These are phyloP conservation scores for Hyla sarda DNA, from an alignment of 2,113 vertebrate species.

Conservation along the genomic window DNA sequence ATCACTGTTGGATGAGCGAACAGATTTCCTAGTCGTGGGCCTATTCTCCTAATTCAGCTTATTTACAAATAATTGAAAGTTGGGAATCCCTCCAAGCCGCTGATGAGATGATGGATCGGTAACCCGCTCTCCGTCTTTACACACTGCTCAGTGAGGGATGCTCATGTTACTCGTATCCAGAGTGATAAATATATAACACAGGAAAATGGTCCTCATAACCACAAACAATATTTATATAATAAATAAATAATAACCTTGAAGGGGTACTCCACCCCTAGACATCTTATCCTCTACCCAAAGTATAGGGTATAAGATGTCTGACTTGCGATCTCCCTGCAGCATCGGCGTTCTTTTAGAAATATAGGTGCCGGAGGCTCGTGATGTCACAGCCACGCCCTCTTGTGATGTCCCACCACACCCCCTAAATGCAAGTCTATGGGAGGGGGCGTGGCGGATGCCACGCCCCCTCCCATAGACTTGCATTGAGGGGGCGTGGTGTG, in stretches of 20 bases:
- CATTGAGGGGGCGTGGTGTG: no score
- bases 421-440: no score
- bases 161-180: neutral
- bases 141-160: constrained; percentile 9
- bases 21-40: neutral
- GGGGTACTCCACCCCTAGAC: no score
- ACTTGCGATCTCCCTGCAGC: no score
- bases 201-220: neutral
- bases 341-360: no score
- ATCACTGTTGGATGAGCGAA: neutral
- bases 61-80: constrained; percentile 43
- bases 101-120: constrained; percentile 17
- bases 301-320: no score
- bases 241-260: neutral
- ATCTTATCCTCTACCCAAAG: no score
- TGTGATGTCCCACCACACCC: no score
- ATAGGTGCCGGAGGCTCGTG: no score
- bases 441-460: no score
- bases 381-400: no score
- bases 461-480: no score
- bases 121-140: constrained; percentile 6
- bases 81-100: constrained; percentile 22
- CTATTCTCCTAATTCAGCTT: constrained; percentile 1
- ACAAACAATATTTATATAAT: neutral
- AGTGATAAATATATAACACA: neutral